phyloP scores from a whole-genome alignment of 2,113 vertebrate species.

The Syngnathus scovelli region DNA sequence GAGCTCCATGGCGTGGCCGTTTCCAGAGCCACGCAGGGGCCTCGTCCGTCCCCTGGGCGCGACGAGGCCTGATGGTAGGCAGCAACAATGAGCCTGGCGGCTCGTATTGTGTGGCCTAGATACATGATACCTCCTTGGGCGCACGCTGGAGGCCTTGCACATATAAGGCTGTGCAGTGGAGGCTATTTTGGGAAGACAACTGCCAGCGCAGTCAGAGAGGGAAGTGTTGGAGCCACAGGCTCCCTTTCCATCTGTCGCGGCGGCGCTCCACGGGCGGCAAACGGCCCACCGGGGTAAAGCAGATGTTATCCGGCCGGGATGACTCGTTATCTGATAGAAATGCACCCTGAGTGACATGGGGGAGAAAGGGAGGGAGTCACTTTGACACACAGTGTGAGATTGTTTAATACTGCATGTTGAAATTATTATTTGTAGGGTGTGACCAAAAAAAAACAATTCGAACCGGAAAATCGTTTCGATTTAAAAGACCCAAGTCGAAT shows the following conservation, averaged over 20 bases:
- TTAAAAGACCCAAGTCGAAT: too few species aligned
- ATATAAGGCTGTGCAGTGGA: constrained; percentile 82
- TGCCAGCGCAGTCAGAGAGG: constrained; percentile 63
- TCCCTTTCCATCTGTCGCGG: constrained; percentile 67
- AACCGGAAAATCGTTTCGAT: too few species aligned
- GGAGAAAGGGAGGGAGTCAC: background rate
- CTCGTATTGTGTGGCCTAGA: constrained; percentile 62
- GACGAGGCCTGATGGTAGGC: constrained; percentile 37
- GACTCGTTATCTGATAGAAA: constrained; percentile 42
- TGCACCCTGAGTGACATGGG: constrained; percentile 13
- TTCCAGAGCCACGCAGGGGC: constrained; percentile 23
- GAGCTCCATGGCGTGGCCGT: constrained; percentile 72
- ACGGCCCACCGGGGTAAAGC: constrained; percentile 29
- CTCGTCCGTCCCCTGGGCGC: constrained; percentile 33
- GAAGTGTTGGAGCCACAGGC: constrained; percentile 53
- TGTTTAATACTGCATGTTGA: background rate
- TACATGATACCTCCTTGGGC: constrained; percentile 65
- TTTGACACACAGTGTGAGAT: background rate
- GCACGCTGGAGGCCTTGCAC: constrained; percentile 71
- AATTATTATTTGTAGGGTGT: too few species aligned
- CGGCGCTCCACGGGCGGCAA: constrained; percentile 52
- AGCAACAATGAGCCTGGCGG: constrained; percentile 49
- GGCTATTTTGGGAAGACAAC: constrained; percentile 84
- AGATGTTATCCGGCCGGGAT: constrained; percentile 51
- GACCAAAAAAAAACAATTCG: too few species aligned